Conservation (phyloP, 1,140 invertebrate species). For the Nylanderia fulva region DNA sequence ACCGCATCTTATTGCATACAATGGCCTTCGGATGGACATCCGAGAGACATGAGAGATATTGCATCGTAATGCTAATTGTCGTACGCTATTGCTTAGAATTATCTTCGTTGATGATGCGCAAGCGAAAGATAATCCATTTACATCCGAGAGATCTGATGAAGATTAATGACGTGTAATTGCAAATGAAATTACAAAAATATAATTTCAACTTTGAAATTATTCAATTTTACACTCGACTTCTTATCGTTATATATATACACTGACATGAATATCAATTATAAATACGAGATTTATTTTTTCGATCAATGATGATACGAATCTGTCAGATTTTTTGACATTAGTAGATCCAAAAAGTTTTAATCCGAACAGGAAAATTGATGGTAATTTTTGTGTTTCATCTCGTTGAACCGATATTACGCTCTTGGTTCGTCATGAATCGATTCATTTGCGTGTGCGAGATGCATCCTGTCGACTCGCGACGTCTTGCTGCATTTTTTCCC, state of each 20-base stretch:
- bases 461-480: background rate
- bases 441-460: slow-evolving; percentile 37
- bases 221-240: background rate
- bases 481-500: slow-evolving; percentile 31
- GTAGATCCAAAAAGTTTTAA: background rate
- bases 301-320: background rate
- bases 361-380: background rate
- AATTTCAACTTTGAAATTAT: background rate
- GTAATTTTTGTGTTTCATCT: background rate
- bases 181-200: background rate
- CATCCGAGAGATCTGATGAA: background rate
- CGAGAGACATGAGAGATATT: slow-evolving; percentile 37
- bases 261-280: background rate
- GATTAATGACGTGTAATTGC: background rate
- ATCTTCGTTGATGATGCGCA: slow-evolving; percentile 7
- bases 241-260: background rate
- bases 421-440: slow-evolving; percentile 41
- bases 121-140: background rate
- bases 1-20: slow-evolving; percentile 33
- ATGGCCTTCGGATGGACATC: slow-evolving; percentile 22
- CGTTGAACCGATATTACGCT: background rate
- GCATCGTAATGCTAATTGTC: slow-evolving; percentile 31
- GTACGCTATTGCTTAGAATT: slow-evolving; percentile 15
- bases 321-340: slow-evolving; percentile 23
- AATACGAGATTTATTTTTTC: background rate